Percentiles rank a stretch among this genome's conserved stretches.
Evolutionary conservation across 2,113 vertebrate genomes (phyloP).

Genomic region (Tichodroma muraria): DNA sequence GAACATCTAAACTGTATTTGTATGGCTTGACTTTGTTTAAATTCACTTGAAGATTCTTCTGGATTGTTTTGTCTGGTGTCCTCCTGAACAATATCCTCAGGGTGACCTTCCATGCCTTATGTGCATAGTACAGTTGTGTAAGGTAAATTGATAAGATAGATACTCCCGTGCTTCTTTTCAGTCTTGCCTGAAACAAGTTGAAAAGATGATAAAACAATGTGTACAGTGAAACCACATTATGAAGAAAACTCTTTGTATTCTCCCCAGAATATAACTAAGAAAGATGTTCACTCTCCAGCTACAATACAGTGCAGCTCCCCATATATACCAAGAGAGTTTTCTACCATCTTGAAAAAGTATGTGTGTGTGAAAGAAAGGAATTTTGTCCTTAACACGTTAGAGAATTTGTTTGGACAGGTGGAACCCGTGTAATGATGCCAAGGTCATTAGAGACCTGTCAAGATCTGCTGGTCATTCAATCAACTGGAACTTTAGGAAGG

Average conservation of each 20-base stretch:
- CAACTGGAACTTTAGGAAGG: not conserved
- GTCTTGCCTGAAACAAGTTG: not conserved
- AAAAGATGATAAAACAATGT: not conserved
- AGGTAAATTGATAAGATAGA: not conserved
- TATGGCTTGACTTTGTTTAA: not conserved
- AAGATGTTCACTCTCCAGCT: not conserved
- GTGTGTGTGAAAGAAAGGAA: not conserved
- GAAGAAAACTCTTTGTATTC: not conserved
- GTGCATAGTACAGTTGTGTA: not conserved
- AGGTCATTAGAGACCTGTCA: not conserved
- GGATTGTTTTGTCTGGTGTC: not conserved
- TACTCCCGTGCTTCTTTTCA: not conserved
- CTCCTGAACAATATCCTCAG: not conserved
- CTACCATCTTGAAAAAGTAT: not conserved
- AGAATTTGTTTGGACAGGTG: not conserved
- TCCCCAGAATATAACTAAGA: not conserved
- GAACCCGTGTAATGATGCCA: not conserved
- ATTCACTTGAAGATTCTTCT: not conserved
- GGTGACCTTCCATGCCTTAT: not conserved
- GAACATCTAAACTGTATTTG: not conserved
- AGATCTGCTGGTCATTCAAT: not conserved
- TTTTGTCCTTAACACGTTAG: not conserved
- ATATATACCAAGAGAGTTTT: not conserved
- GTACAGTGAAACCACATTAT: not conserved
- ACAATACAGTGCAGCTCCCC: not conserved